Evolutionary conservation across 35 echinoderm and acorn worm species (phyloP).

Genomic region (Eucidaris tribuloides): DNA sequence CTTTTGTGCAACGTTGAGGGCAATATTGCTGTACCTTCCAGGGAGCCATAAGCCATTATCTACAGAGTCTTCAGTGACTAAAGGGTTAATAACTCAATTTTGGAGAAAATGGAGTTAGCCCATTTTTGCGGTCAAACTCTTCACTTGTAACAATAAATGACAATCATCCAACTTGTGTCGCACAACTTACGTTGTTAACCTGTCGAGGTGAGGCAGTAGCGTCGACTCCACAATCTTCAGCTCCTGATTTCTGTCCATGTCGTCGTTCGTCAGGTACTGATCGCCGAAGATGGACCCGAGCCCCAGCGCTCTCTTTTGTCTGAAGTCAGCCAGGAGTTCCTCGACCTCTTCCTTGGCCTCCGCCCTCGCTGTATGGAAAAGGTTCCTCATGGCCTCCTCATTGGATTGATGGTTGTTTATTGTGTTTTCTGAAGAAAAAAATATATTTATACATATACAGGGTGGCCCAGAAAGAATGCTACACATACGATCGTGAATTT

Average conservation of each 20-base stretch:
- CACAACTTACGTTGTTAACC: conserved; percentile 75
- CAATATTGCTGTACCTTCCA: too few relatives aligned
- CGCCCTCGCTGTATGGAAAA: conserved; percentile 54
- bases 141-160: not conserved
- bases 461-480: too few relatives aligned
- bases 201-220: conserved; percentile 73
- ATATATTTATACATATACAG: too few relatives aligned
- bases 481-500: too few relatives aligned
- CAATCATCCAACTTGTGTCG: not conserved
- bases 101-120: too few relatives aligned
- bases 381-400: conserved; percentile 70
- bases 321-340: conserved; percentile 64
- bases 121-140: too few relatives aligned
- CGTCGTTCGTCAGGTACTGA: conserved; percentile 64
- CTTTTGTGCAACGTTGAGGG: too few relatives aligned
- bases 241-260: conserved; percentile 58
- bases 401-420: conserved; percentile 43
- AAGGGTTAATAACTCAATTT: too few relatives aligned
- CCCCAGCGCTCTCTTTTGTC: conserved; percentile 69
- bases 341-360: conserved; percentile 45
- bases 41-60: too few relatives aligned
- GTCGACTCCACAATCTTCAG: conserved; percentile 72
- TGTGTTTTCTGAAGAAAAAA: conserved; percentile 14
- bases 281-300: conserved; percentile 88
- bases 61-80: too few relatives aligned